A percentile compares a stretch with the other conserved stretches of the same genome.
Evolutionary conservation across 2,113 vertebrate genomes (phyloP).

Genomic region (Chloropsis cyanopogon): DNA sequence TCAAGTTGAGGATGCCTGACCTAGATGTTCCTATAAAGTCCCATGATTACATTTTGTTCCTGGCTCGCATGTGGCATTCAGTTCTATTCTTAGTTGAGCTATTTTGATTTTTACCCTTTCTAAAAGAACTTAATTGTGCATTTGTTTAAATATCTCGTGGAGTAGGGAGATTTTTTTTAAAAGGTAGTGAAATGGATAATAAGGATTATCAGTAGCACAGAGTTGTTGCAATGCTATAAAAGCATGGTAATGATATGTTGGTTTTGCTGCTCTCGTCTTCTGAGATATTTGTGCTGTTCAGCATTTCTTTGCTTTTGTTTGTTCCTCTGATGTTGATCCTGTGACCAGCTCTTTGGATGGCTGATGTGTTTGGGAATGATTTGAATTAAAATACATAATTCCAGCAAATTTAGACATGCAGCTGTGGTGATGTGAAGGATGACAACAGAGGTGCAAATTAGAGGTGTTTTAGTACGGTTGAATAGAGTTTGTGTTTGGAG

Average conservation of each 20-base stretch:
- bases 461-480: not conserved
- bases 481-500: not conserved
- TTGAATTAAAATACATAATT: not conserved
- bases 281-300: not conserved
- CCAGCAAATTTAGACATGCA: not conserved
- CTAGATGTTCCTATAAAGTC: conserved; percentile 60
- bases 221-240: not conserved
- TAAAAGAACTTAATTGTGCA: conserved; percentile 32
- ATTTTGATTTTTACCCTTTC: conserved; percentile 50
- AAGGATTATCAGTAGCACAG: not conserved
- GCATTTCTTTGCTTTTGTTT: not conserved
- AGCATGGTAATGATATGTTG: not conserved
- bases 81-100: conserved; percentile 56
- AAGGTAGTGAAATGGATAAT: not conserved
- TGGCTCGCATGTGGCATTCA: conserved; percentile 42
- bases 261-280: not conserved
- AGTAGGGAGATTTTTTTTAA: not conserved
- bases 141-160: not conserved
- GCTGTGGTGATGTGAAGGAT: not conserved
- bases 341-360: not conserved
- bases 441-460: not conserved
- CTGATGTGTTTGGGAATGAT: not conserved
- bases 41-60: conserved; percentile 59
- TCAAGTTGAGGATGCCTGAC: conserved; percentile 52
- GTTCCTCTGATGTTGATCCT: not conserved